Evolutionary conservation across 2,797 vertebrate species (phyloP).

Genomic region (Miichthys miiuy): DNA sequence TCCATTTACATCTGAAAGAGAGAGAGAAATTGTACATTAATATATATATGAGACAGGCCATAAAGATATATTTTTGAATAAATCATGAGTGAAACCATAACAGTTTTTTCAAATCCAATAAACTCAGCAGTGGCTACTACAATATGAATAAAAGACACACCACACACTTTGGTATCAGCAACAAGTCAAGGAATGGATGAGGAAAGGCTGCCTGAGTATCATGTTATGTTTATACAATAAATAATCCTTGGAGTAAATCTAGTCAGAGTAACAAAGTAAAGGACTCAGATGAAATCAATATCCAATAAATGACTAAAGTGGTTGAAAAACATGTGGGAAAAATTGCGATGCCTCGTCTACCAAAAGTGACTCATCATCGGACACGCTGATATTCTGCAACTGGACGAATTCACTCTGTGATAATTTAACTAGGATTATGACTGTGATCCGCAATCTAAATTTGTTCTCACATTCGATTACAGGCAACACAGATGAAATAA

Average conservation of each 20-base stretch:
- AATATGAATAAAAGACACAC: constrained; percentile 24
- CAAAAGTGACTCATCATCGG: constrained; percentile 30
- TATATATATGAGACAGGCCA: not conserved
- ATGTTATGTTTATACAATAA: constrained; percentile 25
- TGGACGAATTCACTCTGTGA: not conserved
- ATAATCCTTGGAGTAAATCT: constrained; percentile 27
- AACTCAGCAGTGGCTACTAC: constrained; percentile 20
- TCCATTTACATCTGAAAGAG: constrained; percentile 84
- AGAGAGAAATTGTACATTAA: constrained; percentile 56
- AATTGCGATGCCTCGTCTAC: not conserved
- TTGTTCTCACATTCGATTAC: too few relatives aligned
- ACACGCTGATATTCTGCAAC: constrained; percentile 6
- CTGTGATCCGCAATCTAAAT: not conserved
- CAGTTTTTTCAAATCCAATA: constrained; percentile 28
- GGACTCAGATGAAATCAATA: constrained; percentile 25
- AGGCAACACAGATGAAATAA: not conserved
- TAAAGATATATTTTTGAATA: constrained; percentile 44
- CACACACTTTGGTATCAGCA: constrained; percentile 22
- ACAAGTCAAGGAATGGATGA: constrained; percentile 45
- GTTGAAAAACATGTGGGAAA: not conserved
- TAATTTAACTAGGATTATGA: not conserved
- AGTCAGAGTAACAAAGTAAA: not conserved
- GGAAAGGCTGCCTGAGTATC: constrained; percentile 22
- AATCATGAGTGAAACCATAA: constrained; percentile 23
- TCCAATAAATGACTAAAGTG: constrained; percentile 10